Evolutionary conservation across 2,888 invertebrate species (phyloP).

Genomic region (Iselma pallidipennis): DNA sequence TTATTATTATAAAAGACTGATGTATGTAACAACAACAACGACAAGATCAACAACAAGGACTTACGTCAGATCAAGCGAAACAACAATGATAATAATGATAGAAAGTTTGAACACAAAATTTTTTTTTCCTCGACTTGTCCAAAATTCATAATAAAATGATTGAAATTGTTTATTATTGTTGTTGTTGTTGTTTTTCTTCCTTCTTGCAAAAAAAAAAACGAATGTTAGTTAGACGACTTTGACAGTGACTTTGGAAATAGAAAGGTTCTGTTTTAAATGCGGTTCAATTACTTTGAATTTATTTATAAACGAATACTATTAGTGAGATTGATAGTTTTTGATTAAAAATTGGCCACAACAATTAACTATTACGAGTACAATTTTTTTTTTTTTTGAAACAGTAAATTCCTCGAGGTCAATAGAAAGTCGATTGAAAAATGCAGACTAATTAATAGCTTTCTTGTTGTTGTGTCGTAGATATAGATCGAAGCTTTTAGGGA

Average conservation of each 20-base stretch:
- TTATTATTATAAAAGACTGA: conserved; percentile 1
- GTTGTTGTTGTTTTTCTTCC: neutral
- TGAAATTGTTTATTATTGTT: too few relatives aligned
- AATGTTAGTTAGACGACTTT: conserved; percentile 8
- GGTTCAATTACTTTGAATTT: neutral
- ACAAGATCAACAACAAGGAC: neutral
- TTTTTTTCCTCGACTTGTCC: too few relatives aligned
- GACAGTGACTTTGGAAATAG: conserved; percentile 23
- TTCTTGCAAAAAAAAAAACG: neutral
- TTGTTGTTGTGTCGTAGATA: neutral
- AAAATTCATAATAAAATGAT: too few relatives aligned
- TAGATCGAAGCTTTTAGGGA: too few relatives aligned
- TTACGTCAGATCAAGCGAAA: conserved; percentile 5
- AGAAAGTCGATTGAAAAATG: conserved; percentile 10
- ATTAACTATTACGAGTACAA: neutral
- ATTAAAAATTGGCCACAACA: neutral
- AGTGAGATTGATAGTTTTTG: neutral
- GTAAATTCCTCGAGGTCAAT: conserved; percentile 8
- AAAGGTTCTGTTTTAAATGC: conserved; percentile 10
- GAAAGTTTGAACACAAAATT: too few relatives aligned
- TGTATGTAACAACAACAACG: conserved; percentile 3
- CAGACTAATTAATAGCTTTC: conserved; percentile 11
- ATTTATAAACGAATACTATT: neutral
- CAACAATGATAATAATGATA: conserved; percentile 1
- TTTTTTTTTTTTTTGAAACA: conserved; percentile 1